These are phyloP conservation scores for Callyntrura guangdongensis DNA, from an alignment of 2,888 invertebrate genomes.

Conservation along the genomic window DNA sequence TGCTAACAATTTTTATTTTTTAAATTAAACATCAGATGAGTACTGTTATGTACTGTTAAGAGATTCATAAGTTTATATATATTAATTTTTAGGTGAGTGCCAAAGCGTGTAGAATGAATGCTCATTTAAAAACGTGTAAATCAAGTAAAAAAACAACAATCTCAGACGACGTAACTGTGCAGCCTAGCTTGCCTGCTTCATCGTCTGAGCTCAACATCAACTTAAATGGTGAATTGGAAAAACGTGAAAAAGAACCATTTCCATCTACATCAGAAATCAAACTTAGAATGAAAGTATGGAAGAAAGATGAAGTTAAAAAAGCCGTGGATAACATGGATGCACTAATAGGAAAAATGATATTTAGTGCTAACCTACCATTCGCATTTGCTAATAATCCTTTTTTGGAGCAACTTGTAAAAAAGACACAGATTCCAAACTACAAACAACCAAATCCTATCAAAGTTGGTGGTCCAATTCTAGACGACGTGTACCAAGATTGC, in stretches of 20 bases:
- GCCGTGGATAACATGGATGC: not conserved
- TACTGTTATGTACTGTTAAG: too few species aligned
- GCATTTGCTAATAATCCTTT: conserved; percentile 41
- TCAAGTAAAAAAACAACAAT: not conserved
- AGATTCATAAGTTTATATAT: too few species aligned
- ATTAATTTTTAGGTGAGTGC: not conserved
- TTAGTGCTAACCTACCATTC: conserved; percentile 62
- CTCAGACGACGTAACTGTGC: not conserved
- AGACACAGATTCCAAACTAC: conserved; percentile 44
- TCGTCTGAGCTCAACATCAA: not conserved
- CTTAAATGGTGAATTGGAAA: too few species aligned
- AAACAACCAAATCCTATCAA: conserved; percentile 49
- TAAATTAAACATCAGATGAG: too few species aligned
- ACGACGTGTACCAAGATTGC: conserved; percentile 50
- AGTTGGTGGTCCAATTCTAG: conserved; percentile 35
- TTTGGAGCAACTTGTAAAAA: conserved; percentile 34
- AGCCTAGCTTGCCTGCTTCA: not conserved
- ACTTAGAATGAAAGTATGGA: not conserved
- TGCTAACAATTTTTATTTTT: not conserved
- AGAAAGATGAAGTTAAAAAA: not conserved
- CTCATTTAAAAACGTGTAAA: not conserved
- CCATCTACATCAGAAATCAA: not conserved
- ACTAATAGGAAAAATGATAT: conserved; percentile 51
- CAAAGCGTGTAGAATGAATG: not conserved
- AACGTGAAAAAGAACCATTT: not conserved